These are phyloP conservation scores for Xiphophorus couchianus DNA, from an alignment of 2,113 vertebrate species.

Conservation along the genomic window DNA sequence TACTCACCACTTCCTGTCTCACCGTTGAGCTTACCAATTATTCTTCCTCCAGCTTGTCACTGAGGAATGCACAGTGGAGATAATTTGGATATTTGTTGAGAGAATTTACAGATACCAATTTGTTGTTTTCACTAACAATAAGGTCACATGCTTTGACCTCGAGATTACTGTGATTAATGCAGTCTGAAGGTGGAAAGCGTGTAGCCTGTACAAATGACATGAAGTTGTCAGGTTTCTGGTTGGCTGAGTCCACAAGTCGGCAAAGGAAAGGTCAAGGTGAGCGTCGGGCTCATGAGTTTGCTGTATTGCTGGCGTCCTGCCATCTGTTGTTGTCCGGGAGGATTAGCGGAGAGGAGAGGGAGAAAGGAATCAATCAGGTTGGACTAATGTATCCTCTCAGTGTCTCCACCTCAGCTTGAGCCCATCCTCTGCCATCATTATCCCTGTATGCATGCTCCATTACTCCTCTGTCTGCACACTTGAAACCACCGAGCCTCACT, in stretches of 20 bases:
- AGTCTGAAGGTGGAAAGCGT: neutral
- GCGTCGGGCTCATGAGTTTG: conserved; percentile 23
- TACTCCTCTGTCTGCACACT: conserved; percentile 23
- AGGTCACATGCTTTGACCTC: neutral
- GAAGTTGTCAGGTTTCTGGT: neutral
- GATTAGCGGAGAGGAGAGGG: conserved; percentile 56
- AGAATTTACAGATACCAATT: neutral
- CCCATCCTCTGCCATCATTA: conserved; percentile 40
- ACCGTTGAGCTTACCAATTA: conserved; percentile 4
- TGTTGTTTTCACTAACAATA: conserved; percentile 7
- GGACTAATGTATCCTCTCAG: conserved; percentile 61
- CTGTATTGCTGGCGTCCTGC: conserved; percentile 60
- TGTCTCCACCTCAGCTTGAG: conserved; percentile 35
- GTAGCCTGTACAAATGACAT: neutral
- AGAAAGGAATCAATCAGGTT: conserved; percentile 70
- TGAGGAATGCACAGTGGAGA: neutral
- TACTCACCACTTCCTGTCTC: conserved; percentile 39
- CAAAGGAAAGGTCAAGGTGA: conserved; percentile 29
- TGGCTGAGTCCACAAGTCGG: conserved; percentile 11
- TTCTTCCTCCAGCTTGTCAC: neutral
- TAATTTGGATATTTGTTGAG: neutral
- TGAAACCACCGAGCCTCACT: neutral
- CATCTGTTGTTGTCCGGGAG: conserved; percentile 66
- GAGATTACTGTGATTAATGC: neutral
- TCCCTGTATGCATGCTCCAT: conserved; percentile 39